These are phyloP conservation scores for Paramormyrops hopkinsi DNA, from an alignment of 2,797 vertebrate species.

Conservation along the genomic window DNA sequence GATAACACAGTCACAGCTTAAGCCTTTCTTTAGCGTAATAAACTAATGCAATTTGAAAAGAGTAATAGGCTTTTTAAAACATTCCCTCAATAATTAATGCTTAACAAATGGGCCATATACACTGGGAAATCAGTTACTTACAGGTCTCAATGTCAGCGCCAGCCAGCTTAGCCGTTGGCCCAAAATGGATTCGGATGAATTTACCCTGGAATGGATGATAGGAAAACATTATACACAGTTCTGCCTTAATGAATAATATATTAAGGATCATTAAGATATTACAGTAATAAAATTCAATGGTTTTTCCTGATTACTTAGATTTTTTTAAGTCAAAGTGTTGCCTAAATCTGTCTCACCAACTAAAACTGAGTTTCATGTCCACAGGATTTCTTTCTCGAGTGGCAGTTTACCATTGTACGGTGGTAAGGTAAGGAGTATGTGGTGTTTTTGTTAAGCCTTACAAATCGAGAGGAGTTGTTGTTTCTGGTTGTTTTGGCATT, in stretches of 20 bases:
- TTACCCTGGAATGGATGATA: conserved; percentile 54
- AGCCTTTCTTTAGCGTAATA: not conserved
- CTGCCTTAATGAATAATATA: not conserved
- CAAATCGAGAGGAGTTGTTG: conserved; percentile 60
- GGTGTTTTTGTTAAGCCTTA: conserved; percentile 34
- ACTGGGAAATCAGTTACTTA: conserved; percentile 41
- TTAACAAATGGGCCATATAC: not conserved
- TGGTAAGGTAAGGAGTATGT: not conserved
- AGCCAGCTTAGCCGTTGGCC: conserved; percentile 59
- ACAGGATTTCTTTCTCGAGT: not conserved
- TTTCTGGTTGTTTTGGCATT: conserved; percentile 65
- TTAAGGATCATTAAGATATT: not conserved
- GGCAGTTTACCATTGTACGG: not conserved
- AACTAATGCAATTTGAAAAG: not conserved
- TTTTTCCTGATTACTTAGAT: not conserved
- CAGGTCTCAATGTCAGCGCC: conserved; percentile 61
- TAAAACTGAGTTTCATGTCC: not conserved
- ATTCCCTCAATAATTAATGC: not conserved
- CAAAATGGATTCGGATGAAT: conserved; percentile 69
- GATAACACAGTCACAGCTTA: not conserved
- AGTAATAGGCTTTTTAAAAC: not conserved
- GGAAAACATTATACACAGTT: not conserved
- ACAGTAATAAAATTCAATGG: not conserved
- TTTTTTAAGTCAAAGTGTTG: not conserved
- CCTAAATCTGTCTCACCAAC: not conserved